Base-by-base conservation (phyloP, 2,888 invertebrate genomes). In the Drosophila quinaria region DNA sequence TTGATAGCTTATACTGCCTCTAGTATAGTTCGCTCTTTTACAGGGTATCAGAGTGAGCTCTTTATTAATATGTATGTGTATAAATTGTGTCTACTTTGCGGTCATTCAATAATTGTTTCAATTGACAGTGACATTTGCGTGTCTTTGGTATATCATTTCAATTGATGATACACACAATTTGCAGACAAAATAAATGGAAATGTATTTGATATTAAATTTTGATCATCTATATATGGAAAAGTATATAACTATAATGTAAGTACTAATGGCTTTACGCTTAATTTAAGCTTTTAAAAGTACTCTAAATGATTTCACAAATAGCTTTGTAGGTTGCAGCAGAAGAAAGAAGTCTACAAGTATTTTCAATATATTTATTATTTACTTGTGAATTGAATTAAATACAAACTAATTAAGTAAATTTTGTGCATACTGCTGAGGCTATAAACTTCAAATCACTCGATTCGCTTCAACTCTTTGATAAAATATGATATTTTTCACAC, bases 341-440 rank as follows among this genome's bases (percentile, higher is more conserved):
- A 46, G 49, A 59, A 49, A 59, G 39, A 59, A 47, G 15, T 49
- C 17, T 41, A 13, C 8, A 13, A 58, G 17, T 11, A 25, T 33
- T 35, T 25, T 29, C 17, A 41, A 13, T 4, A 11, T 0, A 31
- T 61, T 87, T 74, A 67, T 49, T 70, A 69, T 47, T 52, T 59
- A 42, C 52, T 31, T 84, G 87, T 68, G 50, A 85, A 85, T 85
- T 81, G 71, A 81, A 89, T 85, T 87, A 87, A 85, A 85, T 81
- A 77, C 69, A 64, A 80, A 80, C 78, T 84, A 87, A 87, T 87
- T 84, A 65, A 66, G 52, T 52, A 66, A 67, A 80, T 67, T 70
- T 82, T 59, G 60, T 79, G 69, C 52, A 55, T 33, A 33, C 29
- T 54, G 56, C 47, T 41, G n/a, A 10, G 25, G 15, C 25, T 25